Evolutionary conservation across 2,888 invertebrate genomes (phyloP).

Genomic region (Steromphala cineraria): DNA sequence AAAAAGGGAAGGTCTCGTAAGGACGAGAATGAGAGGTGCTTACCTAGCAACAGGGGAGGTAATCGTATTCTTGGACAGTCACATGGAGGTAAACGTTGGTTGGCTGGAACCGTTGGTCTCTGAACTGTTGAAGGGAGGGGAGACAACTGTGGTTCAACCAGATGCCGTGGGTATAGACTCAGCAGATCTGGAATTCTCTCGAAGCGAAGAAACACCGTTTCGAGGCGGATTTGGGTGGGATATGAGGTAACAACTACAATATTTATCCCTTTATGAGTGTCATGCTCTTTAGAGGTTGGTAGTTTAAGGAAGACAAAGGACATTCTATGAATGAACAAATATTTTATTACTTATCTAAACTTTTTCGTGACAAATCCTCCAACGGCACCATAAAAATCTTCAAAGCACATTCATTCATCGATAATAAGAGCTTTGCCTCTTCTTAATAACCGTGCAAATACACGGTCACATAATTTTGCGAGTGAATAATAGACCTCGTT

Average conservation of each 20-base stretch:
- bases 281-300: no score
- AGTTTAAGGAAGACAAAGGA: no score
- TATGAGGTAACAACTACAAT: not conserved
- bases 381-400: no score
- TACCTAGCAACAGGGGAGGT: not conserved
- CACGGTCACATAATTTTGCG: no score
- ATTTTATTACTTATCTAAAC: no score
- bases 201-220: not conserved
- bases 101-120: not conserved
- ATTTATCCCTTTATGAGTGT: no score
- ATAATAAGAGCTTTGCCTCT: no score
- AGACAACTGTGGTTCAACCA: conserved; percentile 21
- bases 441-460: no score
- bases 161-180: not conserved
- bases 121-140: not conserved
- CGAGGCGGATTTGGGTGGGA: conserved; percentile 27
- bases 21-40: conserved; percentile 1
- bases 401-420: no score
- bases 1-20: not conserved
- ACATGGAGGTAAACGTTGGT: not conserved
- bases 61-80: not conserved
- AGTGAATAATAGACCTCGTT: no score
- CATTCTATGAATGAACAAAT: no score
- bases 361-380: no score
- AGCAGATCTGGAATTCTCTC: not conserved